Evolutionary conservation across 1,140 invertebrate species (phyloP).

Genomic region (Drosophila nasuta): DNA sequence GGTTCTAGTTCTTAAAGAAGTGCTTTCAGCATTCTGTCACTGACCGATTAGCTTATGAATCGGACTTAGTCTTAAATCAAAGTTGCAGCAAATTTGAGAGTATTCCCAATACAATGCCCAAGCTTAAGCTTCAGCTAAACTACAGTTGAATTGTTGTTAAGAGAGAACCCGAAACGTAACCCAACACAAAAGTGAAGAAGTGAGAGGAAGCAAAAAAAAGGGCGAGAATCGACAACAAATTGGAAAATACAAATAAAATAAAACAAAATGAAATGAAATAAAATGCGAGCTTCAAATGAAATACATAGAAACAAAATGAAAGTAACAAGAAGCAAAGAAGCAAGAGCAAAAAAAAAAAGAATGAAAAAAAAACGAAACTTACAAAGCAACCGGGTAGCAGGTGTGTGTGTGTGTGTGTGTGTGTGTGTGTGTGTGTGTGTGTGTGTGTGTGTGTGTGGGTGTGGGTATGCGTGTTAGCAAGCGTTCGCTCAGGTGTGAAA

Average conservation of each 20-base stretch:
- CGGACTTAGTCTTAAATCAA: neutral
- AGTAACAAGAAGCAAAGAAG: conserved; percentile 13
- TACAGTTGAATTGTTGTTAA: neutral
- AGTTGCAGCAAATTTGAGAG: neutral
- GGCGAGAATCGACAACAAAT: conserved; percentile 62
- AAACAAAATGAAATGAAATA: conserved; percentile 49
- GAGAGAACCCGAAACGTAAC: neutral
- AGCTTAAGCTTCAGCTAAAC: neutral
- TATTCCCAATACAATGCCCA: neutral
- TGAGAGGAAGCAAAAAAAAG: conserved; percentile 23
- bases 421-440: conserved; percentile 32
- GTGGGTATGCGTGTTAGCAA: conserved; percentile 29
- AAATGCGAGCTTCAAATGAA: conserved; percentile 40
- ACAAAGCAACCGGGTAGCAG: conserved; percentile 7
- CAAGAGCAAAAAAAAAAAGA: neutral
- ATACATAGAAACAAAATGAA: conserved; percentile 29
- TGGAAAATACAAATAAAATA: conserved; percentile 61
- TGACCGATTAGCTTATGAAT: neutral
- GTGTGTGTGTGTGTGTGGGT: conserved; percentile 33
- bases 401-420: conserved; percentile 13
- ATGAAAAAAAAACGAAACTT: conserved; percentile 31
- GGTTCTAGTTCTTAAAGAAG: neutral
- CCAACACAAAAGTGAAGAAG: conserved; percentile 33
- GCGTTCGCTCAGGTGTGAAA: conserved; percentile 74
- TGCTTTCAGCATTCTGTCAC: neutral